These are phyloP conservation scores for Acomys russatus DNA, from an alignment of 2,797 vertebrate species.

Conservation along the genomic window DNA sequence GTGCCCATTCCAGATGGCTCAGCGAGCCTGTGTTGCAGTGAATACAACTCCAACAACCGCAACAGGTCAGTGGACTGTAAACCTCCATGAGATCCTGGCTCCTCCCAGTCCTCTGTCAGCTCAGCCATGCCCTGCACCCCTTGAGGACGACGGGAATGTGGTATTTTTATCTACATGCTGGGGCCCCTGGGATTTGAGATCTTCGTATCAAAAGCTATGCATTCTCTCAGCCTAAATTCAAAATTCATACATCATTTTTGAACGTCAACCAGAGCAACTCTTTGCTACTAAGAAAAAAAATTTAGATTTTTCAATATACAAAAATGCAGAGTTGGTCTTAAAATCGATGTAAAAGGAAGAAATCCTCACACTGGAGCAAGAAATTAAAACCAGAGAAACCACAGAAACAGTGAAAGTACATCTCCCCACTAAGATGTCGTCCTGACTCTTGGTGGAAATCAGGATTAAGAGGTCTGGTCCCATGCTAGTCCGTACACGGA, in stretches of 20 bases:
- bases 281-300: neutral
- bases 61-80: neutral
- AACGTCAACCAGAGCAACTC: neutral
- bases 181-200: neutral
- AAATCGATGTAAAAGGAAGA: neutral
- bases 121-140: too few relatives aligned
- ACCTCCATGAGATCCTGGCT: neutral
- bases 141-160: neutral
- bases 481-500: neutral
- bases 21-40: neutral
- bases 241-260: neutral
- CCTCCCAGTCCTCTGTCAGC: too few relatives aligned
- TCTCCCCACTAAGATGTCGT: neutral
- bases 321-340: neutral
- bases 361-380: neutral
- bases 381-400: neutral
- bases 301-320: neutral
- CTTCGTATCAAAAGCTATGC: neutral
- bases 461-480: neutral
- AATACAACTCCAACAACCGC: neutral
- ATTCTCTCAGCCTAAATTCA: neutral
- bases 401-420: neutral
- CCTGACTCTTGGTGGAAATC: neutral
- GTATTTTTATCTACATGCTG: neutral
- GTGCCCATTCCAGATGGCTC: neutral